Evolutionary conservation across 2,888 invertebrate genomes (phyloP).

Genomic region (Zonitis immaculata): DNA sequence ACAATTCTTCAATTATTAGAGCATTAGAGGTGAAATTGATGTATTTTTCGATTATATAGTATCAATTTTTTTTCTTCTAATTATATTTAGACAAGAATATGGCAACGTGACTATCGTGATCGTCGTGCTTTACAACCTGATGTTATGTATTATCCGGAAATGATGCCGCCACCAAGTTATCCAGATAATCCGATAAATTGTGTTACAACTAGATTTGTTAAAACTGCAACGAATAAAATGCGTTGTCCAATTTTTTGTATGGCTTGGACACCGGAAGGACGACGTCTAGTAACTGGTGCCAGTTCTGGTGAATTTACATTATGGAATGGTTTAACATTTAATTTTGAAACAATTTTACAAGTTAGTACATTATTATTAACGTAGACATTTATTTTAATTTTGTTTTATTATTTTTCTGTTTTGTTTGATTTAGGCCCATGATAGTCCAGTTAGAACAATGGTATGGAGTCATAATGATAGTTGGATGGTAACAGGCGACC

Average conservation of each 20-base stretch:
- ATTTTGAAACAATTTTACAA: slow-evolving; percentile 99
- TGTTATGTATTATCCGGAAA: slow-evolving; percentile 87
- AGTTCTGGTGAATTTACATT: slow-evolving; percentile 99
- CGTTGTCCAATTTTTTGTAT: slow-evolving; percentile 98
- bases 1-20: slow-evolving; percentile 91
- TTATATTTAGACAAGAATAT: slow-evolving; percentile 71
- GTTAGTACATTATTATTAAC: slow-evolving; percentile 50
- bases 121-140: slow-evolving; percentile 89
- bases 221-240: slow-evolving; percentile 99
- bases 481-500: slow-evolving; percentile 99
- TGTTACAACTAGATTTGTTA: slow-evolving; percentile 90
- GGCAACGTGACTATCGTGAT: slow-evolving; percentile 92
- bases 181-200: slow-evolving; percentile 95
- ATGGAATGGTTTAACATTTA: slow-evolving; percentile 99
- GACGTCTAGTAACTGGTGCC: slow-evolving; percentile 95
- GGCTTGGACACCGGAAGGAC: slow-evolving; percentile 99
- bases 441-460: slow-evolving; percentile 98
- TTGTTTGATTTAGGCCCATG: slow-evolving; percentile 78
- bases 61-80: not conserved
- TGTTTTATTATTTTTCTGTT: not conserved
- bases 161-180: slow-evolving; percentile 91
- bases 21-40: slow-evolving; percentile 71
- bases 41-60: too few relatives aligned
- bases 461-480: slow-evolving; percentile 99
- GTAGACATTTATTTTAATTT: not conserved